Base-by-base conservation (phyloP, 1,140 invertebrate species). In the Drosophila pallidifrons region DNA sequence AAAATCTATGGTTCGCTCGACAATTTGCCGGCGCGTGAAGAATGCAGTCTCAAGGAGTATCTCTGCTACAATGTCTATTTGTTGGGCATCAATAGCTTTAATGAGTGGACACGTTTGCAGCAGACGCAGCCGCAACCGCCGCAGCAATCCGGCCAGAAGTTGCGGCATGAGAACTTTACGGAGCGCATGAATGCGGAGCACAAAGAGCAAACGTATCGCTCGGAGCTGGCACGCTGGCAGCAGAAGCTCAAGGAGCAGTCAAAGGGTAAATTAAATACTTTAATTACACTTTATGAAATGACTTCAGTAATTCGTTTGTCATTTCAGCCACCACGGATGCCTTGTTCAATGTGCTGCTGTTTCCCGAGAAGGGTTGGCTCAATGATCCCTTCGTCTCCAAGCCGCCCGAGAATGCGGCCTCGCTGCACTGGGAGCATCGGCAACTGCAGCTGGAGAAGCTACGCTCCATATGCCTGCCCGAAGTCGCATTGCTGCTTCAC, bases 171-270 rank as follows among this genome's bases (percentile, higher is more conserved):
- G 15, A 95, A 95, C 32, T 99, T 98, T 81, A 96, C 97, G 1
- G 97, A 99, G 91, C 97, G 96, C 92, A 96, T 99, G 55, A 96
- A 97, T 5, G 95, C 96, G 89, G 97, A 99, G 91, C 97, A 98
- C 81, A 95, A 95, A 85, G 93, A 95, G 70, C 95, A 96, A 66
- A 95, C 96, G 79, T 96, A 97, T 82, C 94, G 96, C 77, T 93
- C 94, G 7, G 97, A 98, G 79, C 91, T 96, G 57, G 95, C 96
- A 13, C 94, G 96, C 43, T 99, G 98, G 98, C 95, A 95, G 63
- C 92, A 94, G 41, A 93, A 94, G 7, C 94, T 96, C 60, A 88
- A 94, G 16, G 93, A 94, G 75, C 95, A 96, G 52, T 95, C 96
- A 1, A 94, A 81, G 94, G 91, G 95, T 95, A 91, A 75, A 70